Conservation (phyloP, 2,113 vertebrate species). For the Laticauda colubrina region DNA sequence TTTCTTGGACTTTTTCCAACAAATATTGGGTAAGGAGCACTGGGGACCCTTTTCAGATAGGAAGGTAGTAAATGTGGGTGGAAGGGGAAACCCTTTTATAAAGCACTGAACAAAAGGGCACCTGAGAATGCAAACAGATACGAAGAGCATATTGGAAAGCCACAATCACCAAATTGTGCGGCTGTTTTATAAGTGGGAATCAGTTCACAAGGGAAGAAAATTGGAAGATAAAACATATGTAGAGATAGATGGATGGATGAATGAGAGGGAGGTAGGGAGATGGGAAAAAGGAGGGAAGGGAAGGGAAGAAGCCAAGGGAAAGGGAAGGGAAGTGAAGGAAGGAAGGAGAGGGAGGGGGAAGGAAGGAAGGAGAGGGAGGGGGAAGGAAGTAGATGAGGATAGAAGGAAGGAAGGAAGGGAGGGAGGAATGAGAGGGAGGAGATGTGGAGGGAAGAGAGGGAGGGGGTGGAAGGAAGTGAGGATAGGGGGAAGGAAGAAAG, state of each 20-base stretch:
- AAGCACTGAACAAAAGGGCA: neutral
- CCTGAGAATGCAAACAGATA: neutral
- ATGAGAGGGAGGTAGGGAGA: neutral
- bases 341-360: too few relatives aligned
- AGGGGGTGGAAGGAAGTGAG: too few relatives aligned
- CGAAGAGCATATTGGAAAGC: neutral
- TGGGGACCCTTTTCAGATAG: neutral
- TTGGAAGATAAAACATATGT: neutral
- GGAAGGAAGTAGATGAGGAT: too few relatives aligned
- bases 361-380: too few relatives aligned
- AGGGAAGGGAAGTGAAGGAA: neutral
- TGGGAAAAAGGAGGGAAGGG: too few relatives aligned
- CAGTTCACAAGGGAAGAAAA: neutral
- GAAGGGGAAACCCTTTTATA: neutral
- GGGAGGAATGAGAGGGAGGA: rapidly evolving
- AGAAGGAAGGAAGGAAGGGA: too few relatives aligned
- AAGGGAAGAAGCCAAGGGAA: neutral
- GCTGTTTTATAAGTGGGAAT: neutral
- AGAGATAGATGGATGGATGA: neutral
- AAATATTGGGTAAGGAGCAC: too few relatives aligned
- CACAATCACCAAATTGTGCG: neutral
- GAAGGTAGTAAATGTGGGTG: neutral
- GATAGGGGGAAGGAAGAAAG: too few relatives aligned
- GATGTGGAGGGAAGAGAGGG: too few relatives aligned
- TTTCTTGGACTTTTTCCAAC: neutral